Evolutionary conservation across 2,888 invertebrate species (phyloP), one percentile per base, ranked within the genome.

Genomic region (Neria commutata): DNA sequence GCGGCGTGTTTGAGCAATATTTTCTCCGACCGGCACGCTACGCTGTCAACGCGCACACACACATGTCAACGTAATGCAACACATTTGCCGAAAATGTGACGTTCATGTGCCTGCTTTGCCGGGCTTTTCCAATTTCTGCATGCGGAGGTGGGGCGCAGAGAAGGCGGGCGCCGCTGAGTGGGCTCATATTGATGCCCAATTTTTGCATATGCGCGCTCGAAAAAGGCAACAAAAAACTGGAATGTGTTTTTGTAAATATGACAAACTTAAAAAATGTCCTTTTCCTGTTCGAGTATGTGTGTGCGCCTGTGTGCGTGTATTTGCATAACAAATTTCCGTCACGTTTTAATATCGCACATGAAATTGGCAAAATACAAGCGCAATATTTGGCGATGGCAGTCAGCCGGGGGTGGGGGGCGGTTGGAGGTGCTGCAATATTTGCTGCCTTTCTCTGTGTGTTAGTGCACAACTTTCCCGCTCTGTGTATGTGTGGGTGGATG

Each of bases 311-410:
- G 50, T 46, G 21, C 11, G 42, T 23, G 5, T 26, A 34, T 55
- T 59, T 59, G 47, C 51, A 40, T 59, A 54, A 21, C 23, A 42
- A 60, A 60, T 46, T 60, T 56, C 53, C 54, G 60, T 60, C 60
- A 60, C 60, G 60, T 60, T 60, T 54, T 37, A 50, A 60, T 60
- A 56, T 60, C 42, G 50, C 49, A 56, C 60, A 60, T 54, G 54
- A 60, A 60, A 60, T 60, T 60, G 60, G 46, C 56, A 56, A 60
- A 60, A 60, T 50, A 60, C 49, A 56, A 56, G n/a, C n/a, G n/a
- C n/a, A n/a, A 54, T 54, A 60, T 56, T 49, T 56, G 56, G 17
- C 42, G 25, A n/a, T 51, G n/a, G n/a, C n/a, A n/a, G n/a, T n/a
- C n/a, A n/a, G n/a, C n/a, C n/a, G n/a, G n/a, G n/a, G n/a, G n/a